Evolutionary conservation across 2,113 vertebrate genomes (phyloP).

Genomic region (Bos indicus): DNA sequence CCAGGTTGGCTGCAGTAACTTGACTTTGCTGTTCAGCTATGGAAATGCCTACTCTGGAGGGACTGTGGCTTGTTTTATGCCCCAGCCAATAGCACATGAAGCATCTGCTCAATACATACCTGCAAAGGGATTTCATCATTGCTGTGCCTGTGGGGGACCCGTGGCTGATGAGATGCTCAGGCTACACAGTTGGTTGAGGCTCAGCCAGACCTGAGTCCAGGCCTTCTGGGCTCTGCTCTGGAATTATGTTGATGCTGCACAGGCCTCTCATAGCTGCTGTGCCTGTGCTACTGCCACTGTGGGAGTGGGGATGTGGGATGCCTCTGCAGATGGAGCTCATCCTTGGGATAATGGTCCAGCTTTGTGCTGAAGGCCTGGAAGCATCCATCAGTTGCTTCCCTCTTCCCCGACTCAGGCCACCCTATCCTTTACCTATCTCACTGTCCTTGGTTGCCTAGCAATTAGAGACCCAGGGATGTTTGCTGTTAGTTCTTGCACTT

Average conservation of each 20-base stretch:
- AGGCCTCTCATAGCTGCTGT: not conserved
- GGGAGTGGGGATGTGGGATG: too few relatives aligned
- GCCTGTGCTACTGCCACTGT: rapidly evolving
- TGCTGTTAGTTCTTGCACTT: not conserved
- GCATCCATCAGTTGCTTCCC: not conserved
- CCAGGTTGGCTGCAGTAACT: not conserved
- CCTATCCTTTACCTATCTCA: rapidly evolving
- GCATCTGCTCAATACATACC: rapidly evolving
- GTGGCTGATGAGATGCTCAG: not conserved
- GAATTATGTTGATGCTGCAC: rapidly evolving
- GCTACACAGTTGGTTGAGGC: not conserved
- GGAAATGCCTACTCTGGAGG: rapidly evolving
- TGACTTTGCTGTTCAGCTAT: not conserved
- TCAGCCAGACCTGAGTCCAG: not conserved
- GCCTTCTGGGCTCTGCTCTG: not conserved
- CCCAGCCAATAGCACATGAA: rapidly evolving
- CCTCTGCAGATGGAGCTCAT: not conserved
- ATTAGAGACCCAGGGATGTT: not conserved
- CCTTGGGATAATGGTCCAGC: too few relatives aligned
- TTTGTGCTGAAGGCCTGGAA: not conserved
- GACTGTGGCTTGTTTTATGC: not conserved
- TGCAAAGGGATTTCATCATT: not conserved
- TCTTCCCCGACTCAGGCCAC: not conserved
- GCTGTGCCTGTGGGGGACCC: not conserved
- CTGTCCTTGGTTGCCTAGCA: not conserved